Conservation (phyloP, 2,797 vertebrate genomes). For the Alcedo quadribrachys region DNA sequence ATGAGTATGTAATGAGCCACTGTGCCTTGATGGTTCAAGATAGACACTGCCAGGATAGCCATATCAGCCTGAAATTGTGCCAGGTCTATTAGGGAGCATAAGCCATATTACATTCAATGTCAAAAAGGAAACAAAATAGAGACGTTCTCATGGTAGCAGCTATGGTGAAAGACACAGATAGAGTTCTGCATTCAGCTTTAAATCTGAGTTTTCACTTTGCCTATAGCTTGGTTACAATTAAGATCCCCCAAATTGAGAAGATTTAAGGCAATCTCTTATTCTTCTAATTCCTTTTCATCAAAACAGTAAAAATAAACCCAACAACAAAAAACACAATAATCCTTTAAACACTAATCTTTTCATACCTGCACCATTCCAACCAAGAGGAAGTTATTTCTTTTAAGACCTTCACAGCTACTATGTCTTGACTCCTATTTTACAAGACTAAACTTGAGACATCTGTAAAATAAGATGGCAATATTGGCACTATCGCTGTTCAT, state of each 20-base stretch:
- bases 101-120: not conserved
- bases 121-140: slow-evolving; percentile 14
- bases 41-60: slow-evolving; percentile 33
- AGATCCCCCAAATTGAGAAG: not conserved
- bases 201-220: not conserved
- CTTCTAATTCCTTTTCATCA: not conserved
- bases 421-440: not conserved
- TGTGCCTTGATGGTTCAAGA: slow-evolving; percentile 7
- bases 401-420: not conserved
- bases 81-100: not conserved
- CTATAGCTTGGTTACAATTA: not conserved
- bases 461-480: not conserved
- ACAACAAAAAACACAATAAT: not conserved
- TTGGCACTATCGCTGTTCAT: not conserved
- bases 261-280: not conserved
- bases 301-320: not conserved
- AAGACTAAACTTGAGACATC: not conserved
- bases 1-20: not conserved
- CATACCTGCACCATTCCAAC: not conserved
- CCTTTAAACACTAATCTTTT: not conserved
- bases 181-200: not conserved
- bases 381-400: not conserved
- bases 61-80: not conserved
- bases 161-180: not conserved
- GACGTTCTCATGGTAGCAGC: not conserved